Evolutionary conservation across 2,888 invertebrate species (phyloP).

Genomic region (Lasius platythorax): DNA sequence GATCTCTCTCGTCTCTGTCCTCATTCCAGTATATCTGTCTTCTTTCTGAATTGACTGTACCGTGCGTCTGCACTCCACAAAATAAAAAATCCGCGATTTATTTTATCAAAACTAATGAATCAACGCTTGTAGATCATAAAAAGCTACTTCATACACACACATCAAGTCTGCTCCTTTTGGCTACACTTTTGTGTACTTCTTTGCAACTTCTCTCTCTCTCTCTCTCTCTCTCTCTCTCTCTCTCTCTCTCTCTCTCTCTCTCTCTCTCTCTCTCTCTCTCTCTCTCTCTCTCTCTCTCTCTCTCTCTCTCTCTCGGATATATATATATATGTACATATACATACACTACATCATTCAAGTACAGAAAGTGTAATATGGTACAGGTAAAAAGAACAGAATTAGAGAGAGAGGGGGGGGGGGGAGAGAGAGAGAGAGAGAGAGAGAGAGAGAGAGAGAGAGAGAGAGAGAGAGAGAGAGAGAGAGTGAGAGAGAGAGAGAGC

Average conservation of each 20-base stretch:
- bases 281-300: too few relatives aligned
- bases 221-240: not conserved
- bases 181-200: not conserved
- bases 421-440: too few relatives aligned
- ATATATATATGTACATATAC: not conserved
- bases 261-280: too few relatives aligned
- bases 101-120: not conserved
- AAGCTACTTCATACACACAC: not conserved
- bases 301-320: too few relatives aligned
- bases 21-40: not conserved
- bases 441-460: too few relatives aligned
- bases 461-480: not conserved
- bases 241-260: too few relatives aligned
- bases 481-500: not conserved
- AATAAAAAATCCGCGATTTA: not conserved
- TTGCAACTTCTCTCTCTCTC: not conserved
- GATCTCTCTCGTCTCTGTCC: not conserved
- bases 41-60: not conserved
- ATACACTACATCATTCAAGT: not conserved
- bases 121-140: not conserved
- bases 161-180: not conserved
- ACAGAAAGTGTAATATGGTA: not conserved
- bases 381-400: not conserved
- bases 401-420: not conserved
- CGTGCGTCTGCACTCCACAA: not conserved